Conservation (phyloP, 2,888 invertebrate genomes). For the Mechanitis mazaeus region DNA sequence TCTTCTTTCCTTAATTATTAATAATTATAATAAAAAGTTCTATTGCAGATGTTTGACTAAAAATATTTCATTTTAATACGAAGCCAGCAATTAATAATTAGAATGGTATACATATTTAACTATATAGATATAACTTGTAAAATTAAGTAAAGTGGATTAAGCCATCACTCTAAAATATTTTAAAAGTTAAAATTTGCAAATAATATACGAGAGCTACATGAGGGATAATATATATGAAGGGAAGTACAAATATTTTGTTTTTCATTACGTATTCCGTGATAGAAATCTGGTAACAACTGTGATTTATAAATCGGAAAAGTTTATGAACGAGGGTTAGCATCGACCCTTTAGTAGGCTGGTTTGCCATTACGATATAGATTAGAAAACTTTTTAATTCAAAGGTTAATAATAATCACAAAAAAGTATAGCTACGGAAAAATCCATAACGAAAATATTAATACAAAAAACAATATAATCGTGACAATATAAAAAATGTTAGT, state of each 20-base stretch:
- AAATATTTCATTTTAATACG: too few relatives aligned
- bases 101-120: too few relatives aligned
- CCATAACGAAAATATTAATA: not conserved
- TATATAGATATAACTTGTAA: too few relatives aligned
- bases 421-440: not conserved
- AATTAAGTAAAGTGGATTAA: too few relatives aligned
- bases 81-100: too few relatives aligned
- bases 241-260: slow-evolving; percentile 1
- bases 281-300: slow-evolving; percentile 5
- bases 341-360: slow-evolving; percentile 6
- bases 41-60: not conserved
- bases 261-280: slow-evolving; percentile 5
- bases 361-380: slow-evolving; percentile 5
- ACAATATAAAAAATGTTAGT: too few relatives aligned
- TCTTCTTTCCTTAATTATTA: not conserved
- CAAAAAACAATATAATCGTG: too few relatives aligned
- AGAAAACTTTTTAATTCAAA: slow-evolving; percentile 6
- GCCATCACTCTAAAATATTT: too few relatives aligned
- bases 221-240: not conserved
- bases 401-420: slow-evolving; percentile 2
- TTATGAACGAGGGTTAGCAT: slow-evolving; percentile 1
- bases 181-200: too few relatives aligned
- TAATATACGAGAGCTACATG: not conserved
- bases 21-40: not conserved
- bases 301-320: slow-evolving; percentile 6